phyloP scores from a whole-genome alignment of 2,888 invertebrate species.

The Marasmarcha lunaedactyla region DNA sequence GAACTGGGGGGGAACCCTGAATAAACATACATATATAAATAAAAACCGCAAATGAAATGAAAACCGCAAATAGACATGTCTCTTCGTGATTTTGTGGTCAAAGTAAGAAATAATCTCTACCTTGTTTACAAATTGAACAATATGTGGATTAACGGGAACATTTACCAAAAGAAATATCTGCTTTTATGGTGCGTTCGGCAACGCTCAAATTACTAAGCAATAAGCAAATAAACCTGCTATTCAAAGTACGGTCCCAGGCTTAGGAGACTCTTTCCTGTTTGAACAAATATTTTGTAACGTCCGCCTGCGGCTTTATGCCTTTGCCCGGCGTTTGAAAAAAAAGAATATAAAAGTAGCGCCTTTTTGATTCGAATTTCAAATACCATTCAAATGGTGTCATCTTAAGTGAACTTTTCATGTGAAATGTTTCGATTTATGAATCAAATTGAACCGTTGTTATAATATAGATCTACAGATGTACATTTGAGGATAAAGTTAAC shows the following conservation, averaged over 20 bases:
- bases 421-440: no score
- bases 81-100: no score
- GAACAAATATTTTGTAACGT: constrained; percentile 35
- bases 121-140: not conserved
- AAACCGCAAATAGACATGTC: no score
- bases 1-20: no score
- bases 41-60: no score
- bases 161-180: constrained; percentile 4
- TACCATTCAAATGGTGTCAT: constrained; percentile 1
- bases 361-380: not conserved
- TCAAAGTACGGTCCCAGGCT: constrained; percentile 9
- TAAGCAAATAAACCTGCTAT: constrained; percentile 29
- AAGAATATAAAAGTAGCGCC: constrained; percentile 3
- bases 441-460: no score
- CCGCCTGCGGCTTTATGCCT: constrained; percentile 14
- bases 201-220: constrained; percentile 37
- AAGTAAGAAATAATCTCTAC: no score
- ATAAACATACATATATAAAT: no score
- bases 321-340: constrained; percentile 8
- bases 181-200: constrained; percentile 13
- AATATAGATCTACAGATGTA: no score
- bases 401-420: constrained; percentile 3
- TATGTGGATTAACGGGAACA: constrained; percentile 2
- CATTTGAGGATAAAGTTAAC: no score
- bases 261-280: constrained; percentile 35